A percentile compares a stretch with the other conserved stretches of the same genome.
Conservation (phyloP, 2,113 vertebrate genomes). For the Haemorhous mexicanus region DNA sequence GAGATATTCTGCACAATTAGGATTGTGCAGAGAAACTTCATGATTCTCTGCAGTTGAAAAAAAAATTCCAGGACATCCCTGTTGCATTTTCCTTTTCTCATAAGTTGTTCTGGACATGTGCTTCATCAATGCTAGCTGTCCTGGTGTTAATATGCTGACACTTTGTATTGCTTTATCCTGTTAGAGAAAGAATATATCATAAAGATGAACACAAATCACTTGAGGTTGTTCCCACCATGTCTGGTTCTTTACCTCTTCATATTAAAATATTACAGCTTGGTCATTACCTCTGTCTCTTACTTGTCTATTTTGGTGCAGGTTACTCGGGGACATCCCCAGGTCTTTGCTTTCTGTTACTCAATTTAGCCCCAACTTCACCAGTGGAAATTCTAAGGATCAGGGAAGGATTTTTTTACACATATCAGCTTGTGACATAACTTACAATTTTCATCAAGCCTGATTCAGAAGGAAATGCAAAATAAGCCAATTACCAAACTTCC, state of each 20-base stretch:
- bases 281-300: neutral
- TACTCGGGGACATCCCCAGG: conserved; percentile 2
- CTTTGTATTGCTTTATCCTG: neutral
- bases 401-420: neutral
- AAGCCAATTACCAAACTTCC: neutral
- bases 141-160: neutral
- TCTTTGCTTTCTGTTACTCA: neutral
- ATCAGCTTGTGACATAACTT: neutral
- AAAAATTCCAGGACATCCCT: neutral
- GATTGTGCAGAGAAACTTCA: neutral
- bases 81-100: neutral
- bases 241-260: neutral
- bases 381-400: neutral
- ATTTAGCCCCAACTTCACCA: neutral
- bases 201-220: neutral
- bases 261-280: conserved; percentile 25
- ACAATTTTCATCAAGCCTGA: conserved; percentile 29
- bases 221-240: neutral
- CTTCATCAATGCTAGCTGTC: neutral
- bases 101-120: neutral
- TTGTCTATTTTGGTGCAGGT: conserved; percentile 33
- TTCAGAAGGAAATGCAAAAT: conserved; percentile 20
- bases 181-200: neutral
- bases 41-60: neutral
- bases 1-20: neutral